A percentile compares a stretch with the other conserved stretches of the same genome.
phyloP scores from a whole-genome alignment of 1,140 invertebrate species.

The Macrobrachium rosenbergii region DNA sequence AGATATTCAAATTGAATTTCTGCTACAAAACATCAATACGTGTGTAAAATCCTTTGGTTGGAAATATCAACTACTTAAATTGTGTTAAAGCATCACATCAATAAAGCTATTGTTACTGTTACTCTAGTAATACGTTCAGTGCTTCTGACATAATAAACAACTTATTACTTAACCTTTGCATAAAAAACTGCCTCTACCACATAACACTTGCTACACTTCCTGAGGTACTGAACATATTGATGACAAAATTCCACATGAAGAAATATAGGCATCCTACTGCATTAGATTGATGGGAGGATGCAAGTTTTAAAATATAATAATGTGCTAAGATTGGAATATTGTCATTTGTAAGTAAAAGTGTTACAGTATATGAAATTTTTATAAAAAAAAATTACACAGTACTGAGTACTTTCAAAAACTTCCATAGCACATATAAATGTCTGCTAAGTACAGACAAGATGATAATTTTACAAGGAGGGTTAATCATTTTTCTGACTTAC shows the following conservation, averaged over 20 bases:
- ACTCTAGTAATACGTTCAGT: slow-evolving; percentile 27
- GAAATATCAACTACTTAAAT: background rate
- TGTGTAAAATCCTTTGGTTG: background rate
- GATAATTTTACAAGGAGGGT: slow-evolving; percentile 12
- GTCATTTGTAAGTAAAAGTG: slow-evolving; percentile 28
- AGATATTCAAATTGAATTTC: no score
- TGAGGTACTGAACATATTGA: slow-evolving; percentile 45
- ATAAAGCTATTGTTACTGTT: slow-evolving; percentile 33
- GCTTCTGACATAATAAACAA: slow-evolving; percentile 28
- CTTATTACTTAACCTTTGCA: slow-evolving; percentile 25
- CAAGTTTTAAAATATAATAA: slow-evolving; percentile 16
- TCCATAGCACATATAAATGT: slow-evolving; percentile 14
- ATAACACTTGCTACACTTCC: slow-evolving; percentile 44
- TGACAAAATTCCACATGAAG: slow-evolving; percentile 14
- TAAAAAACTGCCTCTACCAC: slow-evolving; percentile 33
- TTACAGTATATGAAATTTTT: slow-evolving; percentile 21
- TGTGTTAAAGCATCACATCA: slow-evolving; percentile 19
- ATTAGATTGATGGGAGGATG: slow-evolving; percentile 29
- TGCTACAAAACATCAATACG: background rate
- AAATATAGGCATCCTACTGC: slow-evolving; percentile 27
- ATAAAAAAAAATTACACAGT: slow-evolving; percentile 4
- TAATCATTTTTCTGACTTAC: background rate
- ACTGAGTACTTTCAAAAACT: slow-evolving; percentile 10
- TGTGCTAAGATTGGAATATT: slow-evolving; percentile 34
- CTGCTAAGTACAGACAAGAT: slow-evolving; percentile 10